phyloP scores from a whole-genome alignment of 2,113 vertebrate genomes.

The Uropsilus gracilis region DNA sequence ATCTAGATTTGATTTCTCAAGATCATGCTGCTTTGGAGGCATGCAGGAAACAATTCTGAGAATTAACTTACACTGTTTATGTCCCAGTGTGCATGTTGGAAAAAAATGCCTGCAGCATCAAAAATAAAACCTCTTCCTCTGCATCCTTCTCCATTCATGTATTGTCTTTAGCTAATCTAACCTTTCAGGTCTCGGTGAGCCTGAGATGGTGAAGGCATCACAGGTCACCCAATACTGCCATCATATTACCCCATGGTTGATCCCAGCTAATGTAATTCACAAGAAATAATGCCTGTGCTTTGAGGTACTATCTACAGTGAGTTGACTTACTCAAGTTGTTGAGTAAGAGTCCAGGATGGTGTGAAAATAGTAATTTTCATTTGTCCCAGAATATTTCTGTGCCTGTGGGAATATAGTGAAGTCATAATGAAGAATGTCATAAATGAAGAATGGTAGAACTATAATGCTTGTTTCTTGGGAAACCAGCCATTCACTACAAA shows the following conservation, averaged over 20 bases:
- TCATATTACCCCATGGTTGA: not conserved
- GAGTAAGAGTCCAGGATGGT: not conserved
- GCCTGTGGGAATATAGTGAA: conserved; percentile 13
- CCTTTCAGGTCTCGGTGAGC: not conserved
- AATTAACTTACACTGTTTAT: not conserved
- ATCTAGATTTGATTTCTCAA: conserved; percentile 1
- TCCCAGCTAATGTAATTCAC: not conserved
- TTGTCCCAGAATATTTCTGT: conserved; percentile 30
- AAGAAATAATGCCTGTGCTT: not conserved
- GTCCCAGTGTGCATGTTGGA: not conserved
- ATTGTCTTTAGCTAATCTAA: not conserved
- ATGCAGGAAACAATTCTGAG: not conserved
- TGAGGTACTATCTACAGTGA: not conserved
- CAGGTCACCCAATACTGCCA: not conserved
- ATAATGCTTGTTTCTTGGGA: not conserved
- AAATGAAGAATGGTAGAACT: conserved; percentile 18
- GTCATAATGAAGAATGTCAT: conserved; percentile 30
- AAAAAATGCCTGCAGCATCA: not conserved
- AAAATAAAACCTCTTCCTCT: not conserved
- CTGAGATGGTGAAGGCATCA: not conserved
- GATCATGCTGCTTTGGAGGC: not conserved
- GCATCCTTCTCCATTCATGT: not conserved
- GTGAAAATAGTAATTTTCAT: conserved; percentile 37
- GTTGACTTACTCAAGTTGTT: not conserved
- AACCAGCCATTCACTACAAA: not conserved